These are phyloP conservation scores for Artibeus lituratus DNA, from an alignment of 2,797 vertebrate species.

Conservation along the genomic window DNA sequence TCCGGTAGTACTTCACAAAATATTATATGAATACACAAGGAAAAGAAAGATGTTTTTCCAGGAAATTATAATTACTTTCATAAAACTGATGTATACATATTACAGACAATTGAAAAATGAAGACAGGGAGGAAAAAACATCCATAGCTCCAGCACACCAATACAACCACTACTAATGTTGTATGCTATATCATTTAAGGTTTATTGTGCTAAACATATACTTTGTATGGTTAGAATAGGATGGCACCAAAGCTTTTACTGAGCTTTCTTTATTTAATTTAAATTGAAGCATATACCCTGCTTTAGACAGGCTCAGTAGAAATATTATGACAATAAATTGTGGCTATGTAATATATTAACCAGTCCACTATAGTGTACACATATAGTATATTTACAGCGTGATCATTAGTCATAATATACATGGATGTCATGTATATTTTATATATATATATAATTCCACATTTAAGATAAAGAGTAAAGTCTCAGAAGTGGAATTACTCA, in stretches of 20 bases:
- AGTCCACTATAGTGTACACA: not conserved
- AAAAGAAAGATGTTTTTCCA: not conserved
- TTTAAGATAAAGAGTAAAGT: not conserved
- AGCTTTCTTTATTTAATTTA: not conserved
- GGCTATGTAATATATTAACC: not conserved
- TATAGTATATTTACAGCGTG: too few relatives aligned
- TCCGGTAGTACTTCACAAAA: not conserved
- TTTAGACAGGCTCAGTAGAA: conserved; percentile 16
- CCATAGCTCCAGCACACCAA: not conserved
- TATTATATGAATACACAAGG: not conserved
- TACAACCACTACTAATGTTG: not conserved
- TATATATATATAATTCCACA: not conserved
- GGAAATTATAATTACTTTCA: not conserved
- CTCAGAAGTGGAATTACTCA: not conserved
- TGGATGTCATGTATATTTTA: not conserved
- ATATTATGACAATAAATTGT: not conserved
- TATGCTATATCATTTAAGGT: not conserved
- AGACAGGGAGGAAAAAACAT: not conserved
- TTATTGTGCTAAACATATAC: not conserved
- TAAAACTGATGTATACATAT: not conserved
- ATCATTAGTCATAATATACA: not conserved
- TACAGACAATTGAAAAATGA: not conserved
- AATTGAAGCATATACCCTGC: not conserved
- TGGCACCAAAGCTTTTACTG: not conserved
- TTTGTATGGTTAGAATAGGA: not conserved